phyloP scores from a whole-genome alignment of 2,888 invertebrate species.

The Eucriotettix oculatus region DNA sequence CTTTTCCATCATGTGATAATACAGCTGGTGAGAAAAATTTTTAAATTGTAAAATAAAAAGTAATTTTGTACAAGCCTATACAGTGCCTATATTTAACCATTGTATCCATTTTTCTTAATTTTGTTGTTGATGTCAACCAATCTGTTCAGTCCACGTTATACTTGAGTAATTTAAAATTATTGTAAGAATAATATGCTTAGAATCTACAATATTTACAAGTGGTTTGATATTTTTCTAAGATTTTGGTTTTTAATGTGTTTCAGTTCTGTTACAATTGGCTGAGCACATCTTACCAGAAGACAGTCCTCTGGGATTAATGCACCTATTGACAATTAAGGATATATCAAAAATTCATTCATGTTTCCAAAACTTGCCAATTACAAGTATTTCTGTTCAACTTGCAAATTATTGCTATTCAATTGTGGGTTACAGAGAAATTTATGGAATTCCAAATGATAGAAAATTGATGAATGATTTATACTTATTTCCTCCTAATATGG shows the following conservation, averaged over 20 bases:
- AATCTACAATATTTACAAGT: too few relatives aligned
- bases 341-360: slow-evolving; percentile 21
- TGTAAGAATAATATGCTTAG: too few relatives aligned
- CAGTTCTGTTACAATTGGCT: slow-evolving; percentile 32
- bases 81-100: too few relatives aligned
- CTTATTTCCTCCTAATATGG: slow-evolving; percentile 11
- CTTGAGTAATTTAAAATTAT: too few relatives aligned
- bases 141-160: too few relatives aligned
- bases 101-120: too few relatives aligned
- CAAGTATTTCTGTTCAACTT: slow-evolving; percentile 24
- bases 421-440: slow-evolving; percentile 11
- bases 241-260: slow-evolving; percentile 7
- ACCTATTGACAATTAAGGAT: slow-evolving; percentile 29
- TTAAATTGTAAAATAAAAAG: too few relatives aligned
- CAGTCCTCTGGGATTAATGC: slow-evolving; percentile 31
- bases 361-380: slow-evolving; percentile 22
- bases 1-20: neutral
- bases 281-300: slow-evolving; percentile 31
- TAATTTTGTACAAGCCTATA: too few relatives aligned
- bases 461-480: slow-evolving; percentile 7
- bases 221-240: too few relatives aligned
- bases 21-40: slow-evolving; percentile 18
- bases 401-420: slow-evolving; percentile 26
- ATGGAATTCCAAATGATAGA: neutral
- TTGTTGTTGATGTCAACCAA: too few relatives aligned